phyloP scores from a whole-genome alignment of 1,140 invertebrate genomes.

The Lutraria rhynchaena region DNA sequence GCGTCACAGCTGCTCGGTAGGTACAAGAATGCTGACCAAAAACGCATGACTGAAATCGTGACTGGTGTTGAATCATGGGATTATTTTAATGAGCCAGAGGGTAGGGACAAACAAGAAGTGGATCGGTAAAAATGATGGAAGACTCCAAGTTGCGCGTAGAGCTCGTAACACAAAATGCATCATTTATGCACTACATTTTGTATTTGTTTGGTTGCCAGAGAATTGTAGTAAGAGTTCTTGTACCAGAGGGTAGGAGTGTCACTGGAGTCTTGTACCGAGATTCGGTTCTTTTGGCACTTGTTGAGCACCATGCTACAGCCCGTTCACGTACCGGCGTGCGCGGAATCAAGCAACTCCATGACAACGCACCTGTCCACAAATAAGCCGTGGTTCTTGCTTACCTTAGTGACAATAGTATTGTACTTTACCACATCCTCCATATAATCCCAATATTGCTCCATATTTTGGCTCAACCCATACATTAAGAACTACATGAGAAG shows the following conservation, averaged over 20 bases:
- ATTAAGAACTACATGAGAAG: too few species aligned
- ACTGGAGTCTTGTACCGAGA: neutral
- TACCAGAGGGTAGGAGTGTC: neutral
- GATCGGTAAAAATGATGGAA: neutral
- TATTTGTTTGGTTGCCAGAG: neutral
- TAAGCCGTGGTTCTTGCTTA: neutral
- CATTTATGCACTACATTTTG: neutral
- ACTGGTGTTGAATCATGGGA: constrained; percentile 3
- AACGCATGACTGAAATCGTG: neutral
- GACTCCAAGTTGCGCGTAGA: neutral
- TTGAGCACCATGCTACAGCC: neutral
- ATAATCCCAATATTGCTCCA: neutral
- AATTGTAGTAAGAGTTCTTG: neutral
- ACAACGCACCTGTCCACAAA: constrained; percentile 8
- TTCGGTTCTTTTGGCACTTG: neutral
- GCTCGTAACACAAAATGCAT: neutral
- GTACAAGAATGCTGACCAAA: neutral
- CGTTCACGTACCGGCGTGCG: constrained; percentile 9
- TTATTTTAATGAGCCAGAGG: neutral
- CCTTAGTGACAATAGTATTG: neutral
- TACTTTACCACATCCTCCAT: constrained; percentile 1
- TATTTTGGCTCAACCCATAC: too few species aligned
- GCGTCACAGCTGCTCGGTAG: neutral
- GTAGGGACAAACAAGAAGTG: neutral
- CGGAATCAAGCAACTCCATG: constrained; percentile 13